A percentile compares a stretch with the other conserved stretches of the same genome.
Conservation (phyloP, 2,113 vertebrate species). For the Hemibates koningsi region DNA sequence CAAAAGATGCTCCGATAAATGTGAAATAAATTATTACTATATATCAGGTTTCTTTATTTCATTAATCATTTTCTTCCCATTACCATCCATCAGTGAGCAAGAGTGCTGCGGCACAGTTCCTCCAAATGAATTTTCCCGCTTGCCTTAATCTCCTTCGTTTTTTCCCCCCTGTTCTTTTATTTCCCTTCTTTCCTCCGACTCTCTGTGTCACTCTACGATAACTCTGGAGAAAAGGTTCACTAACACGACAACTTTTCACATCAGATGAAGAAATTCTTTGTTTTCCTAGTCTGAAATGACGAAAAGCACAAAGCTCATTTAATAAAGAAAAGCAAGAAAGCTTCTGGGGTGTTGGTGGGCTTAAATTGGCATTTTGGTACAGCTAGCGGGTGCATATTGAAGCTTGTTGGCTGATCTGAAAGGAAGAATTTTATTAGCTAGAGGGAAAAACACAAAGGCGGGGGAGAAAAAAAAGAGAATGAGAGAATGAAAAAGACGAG, state of each 20-base stretch:
- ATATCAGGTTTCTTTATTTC: conserved; percentile 21
- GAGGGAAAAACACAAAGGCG: neutral
- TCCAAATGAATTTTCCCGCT: conserved; percentile 21
- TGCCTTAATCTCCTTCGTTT: conserved; percentile 9
- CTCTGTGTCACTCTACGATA: neutral
- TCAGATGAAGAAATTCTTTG: conserved; percentile 27
- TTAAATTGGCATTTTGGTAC: conserved; percentile 15
- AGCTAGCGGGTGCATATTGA: conserved; percentile 27
- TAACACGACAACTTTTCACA: neutral
- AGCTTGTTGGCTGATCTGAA: conserved; percentile 26
- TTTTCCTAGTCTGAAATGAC: conserved; percentile 9
- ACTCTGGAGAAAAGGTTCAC: neutral
- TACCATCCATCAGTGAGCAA: conserved; percentile 14
- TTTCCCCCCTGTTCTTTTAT: neutral
- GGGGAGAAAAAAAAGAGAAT: conserved; percentile 5
- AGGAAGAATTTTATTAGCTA: conserved; percentile 37
- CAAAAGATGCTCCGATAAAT: conserved; percentile 14
- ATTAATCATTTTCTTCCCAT: conserved; percentile 45
- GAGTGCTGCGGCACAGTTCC: neutral
- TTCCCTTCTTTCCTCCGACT: neutral
- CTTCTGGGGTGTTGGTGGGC: neutral
- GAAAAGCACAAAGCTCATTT: neutral
- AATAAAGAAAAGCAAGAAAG: neutral
- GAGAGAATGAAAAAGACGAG: conserved; percentile 30
- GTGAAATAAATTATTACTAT: conserved; percentile 30